These are phyloP conservation scores for Coelopa frigida DNA, from an alignment of 1,140 invertebrate genomes.

Conservation along the genomic window DNA sequence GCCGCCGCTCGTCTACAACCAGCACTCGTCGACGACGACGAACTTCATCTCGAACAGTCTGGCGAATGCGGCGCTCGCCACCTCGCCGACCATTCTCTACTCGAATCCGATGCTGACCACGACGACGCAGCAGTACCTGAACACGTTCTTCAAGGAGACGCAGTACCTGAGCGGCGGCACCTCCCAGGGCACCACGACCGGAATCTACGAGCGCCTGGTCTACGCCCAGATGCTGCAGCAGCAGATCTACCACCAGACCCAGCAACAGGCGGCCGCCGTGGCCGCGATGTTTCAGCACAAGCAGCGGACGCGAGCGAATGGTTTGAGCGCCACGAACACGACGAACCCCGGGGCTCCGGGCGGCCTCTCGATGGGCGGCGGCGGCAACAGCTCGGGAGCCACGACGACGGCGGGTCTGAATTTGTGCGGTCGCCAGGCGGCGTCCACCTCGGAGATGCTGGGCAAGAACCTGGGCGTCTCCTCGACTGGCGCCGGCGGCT, in stretches of 20 bases:
- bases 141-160: slow-evolving; percentile 14
- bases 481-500: too few species aligned
- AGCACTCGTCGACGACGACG: slow-evolving; percentile 9
- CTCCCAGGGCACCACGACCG: neutral
- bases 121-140: slow-evolving; percentile 14
- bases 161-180: slow-evolving; percentile 9
- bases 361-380: too few species aligned
- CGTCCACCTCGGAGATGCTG: slow-evolving; percentile 1
- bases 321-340: too few species aligned
- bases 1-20: slow-evolving; percentile 9
- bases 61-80: slow-evolving; percentile 12
- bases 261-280: slow-evolving; percentile 9
- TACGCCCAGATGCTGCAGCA: slow-evolving; percentile 18
- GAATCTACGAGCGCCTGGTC: slow-evolving; percentile 13
- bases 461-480: neutral
- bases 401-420: neutral
- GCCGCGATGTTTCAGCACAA: slow-evolving; percentile 12
- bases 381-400: too few species aligned
- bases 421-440: slow-evolving; percentile 3
- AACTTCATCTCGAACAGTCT: slow-evolving; percentile 15
- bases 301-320: slow-evolving; percentile 2
- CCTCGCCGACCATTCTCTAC: slow-evolving; percentile 13
- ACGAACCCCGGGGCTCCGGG: too few species aligned
- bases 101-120: slow-evolving; percentile 14
- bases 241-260: slow-evolving; percentile 13